Percentiles rank a stretch among this genome's conserved stretches.
Evolutionary conservation across 2,113 vertebrate genomes (phyloP).

Genomic region (Cheilinus undulatus): DNA sequence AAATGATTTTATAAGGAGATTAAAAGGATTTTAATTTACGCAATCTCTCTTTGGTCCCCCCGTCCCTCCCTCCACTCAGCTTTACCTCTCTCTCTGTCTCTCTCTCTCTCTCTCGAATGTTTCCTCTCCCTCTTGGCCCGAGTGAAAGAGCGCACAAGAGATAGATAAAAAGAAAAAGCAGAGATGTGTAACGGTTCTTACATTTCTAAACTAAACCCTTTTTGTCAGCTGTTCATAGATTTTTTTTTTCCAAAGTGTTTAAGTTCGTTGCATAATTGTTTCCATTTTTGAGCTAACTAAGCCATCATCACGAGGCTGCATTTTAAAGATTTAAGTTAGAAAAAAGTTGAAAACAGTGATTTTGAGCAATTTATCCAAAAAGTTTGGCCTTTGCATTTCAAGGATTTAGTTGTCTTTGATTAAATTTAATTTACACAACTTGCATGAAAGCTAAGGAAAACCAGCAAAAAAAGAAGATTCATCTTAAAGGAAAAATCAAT

Average conservation of each 20-base stretch:
- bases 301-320: neutral
- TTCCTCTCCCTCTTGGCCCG: constrained; percentile 55
- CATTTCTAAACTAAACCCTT: too few relatives aligned
- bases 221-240: too few relatives aligned
- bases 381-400: neutral
- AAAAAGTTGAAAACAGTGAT: neutral
- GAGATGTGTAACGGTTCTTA: too few relatives aligned
- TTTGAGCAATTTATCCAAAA: neutral
- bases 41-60: constrained; percentile 82
- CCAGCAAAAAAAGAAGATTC: neutral
- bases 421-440: neutral
- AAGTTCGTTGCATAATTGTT: neutral
- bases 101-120: constrained; percentile 32
- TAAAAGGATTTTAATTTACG: constrained; percentile 88
- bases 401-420: neutral
- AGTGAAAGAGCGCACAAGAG: constrained; percentile 30
- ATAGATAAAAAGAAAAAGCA: constrained; percentile 35
- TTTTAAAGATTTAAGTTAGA: neutral
- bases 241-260: too few relatives aligned
- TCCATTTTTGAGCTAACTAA: neutral
- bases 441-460: neutral
- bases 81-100: constrained; percentile 51
- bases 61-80: constrained; percentile 75
- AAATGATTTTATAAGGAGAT: constrained; percentile 91
- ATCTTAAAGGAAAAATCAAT: neutral